Percentiles rank a stretch among this genome's conserved stretches.
Evolutionary conservation across 2,113 vertebrate species (phyloP).

Genomic region (Podarcis cretensis): DNA sequence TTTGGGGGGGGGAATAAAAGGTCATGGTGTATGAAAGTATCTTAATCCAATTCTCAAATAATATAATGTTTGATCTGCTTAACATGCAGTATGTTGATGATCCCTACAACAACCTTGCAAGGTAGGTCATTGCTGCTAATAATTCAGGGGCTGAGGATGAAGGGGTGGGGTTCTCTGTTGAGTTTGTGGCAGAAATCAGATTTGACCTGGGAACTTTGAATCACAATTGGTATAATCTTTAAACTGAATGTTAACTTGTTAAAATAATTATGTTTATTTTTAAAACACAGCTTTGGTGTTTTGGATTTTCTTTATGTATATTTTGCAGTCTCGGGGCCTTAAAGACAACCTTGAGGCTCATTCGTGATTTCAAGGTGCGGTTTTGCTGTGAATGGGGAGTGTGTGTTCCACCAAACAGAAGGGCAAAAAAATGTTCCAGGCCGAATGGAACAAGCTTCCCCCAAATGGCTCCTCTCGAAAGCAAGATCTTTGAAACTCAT

Average conservation of each 20-base stretch:
- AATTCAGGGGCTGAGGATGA: background rate
- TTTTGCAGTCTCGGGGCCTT: background rate
- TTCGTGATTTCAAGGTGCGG: background rate
- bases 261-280: background rate
- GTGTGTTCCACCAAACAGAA: background rate
- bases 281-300: background rate
- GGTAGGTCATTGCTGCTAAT: too few relatives aligned
- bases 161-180: too few relatives aligned
- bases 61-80: background rate
- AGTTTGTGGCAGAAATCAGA: background rate
- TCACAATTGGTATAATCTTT: background rate
- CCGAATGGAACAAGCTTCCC: background rate
- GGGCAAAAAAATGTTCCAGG: background rate
- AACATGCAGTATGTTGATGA: too few relatives aligned
- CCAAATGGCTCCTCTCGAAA: rapidly evolving
- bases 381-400: rapidly evolving
- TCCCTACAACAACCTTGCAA: background rate
- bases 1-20: background rate
- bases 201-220: background rate
- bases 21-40: too few relatives aligned
- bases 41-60: background rate
- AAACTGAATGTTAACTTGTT: background rate
- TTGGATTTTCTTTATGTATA: too few relatives aligned
- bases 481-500: background rate
- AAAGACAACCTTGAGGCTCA: background rate